Percentiles rank a stretch among this genome's conserved stretches.
phyloP scores from a whole-genome alignment of 2,113 vertebrate genomes.

The Morone chrysops region DNA sequence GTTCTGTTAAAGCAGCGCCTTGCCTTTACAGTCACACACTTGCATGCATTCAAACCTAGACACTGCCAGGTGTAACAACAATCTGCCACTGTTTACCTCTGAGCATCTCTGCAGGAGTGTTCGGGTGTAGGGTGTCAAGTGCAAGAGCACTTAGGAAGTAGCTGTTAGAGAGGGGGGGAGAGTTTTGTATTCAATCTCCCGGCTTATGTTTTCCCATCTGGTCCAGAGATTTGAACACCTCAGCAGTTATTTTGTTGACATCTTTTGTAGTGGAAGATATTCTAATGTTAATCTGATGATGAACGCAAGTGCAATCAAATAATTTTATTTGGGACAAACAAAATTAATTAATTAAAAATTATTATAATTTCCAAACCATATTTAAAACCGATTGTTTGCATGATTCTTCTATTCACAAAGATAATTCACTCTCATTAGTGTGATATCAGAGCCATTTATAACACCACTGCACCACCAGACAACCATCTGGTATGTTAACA shows the following conservation, averaged over 20 bases:
- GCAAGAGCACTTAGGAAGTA: not conserved
- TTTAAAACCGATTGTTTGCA: not conserved
- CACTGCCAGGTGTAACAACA: not conserved
- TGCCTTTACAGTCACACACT: not conserved
- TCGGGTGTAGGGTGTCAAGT: not conserved
- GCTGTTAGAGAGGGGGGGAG: not conserved
- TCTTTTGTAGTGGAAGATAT: not conserved
- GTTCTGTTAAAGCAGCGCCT: not conserved
- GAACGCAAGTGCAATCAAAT: not conserved
- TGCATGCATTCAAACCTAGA: not conserved
- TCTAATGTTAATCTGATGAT: not conserved
- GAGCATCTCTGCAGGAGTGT: not conserved
- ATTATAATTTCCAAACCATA: not conserved
- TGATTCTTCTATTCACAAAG: not conserved
- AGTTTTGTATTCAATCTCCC: not conserved
- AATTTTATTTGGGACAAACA: not conserved
- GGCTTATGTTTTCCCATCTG: constrained; percentile 10
- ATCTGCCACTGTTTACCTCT: constrained; percentile 11
- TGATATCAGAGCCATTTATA: constrained; percentile 25
- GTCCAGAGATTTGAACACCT: not conserved
- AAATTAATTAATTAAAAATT: too few species aligned
- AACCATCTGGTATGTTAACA: constrained; percentile 43
- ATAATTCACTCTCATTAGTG: constrained; percentile 13
- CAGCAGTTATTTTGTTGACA: not conserved
- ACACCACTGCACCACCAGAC: constrained; percentile 4